phyloP scores from a whole-genome alignment of 2,888 invertebrate species.

The Heptascelio sp. region DNA sequence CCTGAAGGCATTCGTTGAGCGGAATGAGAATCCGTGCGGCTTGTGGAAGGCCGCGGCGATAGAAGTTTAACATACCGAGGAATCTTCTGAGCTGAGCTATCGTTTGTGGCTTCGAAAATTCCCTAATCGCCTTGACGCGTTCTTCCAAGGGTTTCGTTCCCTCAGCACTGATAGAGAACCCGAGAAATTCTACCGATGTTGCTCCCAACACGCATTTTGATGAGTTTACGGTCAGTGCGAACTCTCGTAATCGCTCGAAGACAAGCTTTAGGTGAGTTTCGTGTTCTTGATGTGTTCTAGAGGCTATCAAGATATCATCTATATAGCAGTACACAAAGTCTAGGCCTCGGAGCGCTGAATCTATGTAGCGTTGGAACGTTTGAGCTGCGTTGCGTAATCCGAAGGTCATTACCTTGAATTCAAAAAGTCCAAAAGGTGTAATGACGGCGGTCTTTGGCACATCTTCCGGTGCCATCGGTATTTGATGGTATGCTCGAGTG shows the following conservation, averaged over 20 bases:
- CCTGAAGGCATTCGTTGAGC: not conserved
- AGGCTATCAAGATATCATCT: conserved; percentile 14
- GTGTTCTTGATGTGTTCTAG: not conserved
- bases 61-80: conserved; percentile 44
- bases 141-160: conserved; percentile 78
- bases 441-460: too few species aligned
- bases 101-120: conserved; percentile 58
- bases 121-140: conserved; percentile 74
- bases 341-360: too few species aligned
- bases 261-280: not conserved
- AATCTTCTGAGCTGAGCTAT: conserved; percentile 50
- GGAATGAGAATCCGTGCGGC: conserved; percentile 65
- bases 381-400: too few species aligned
- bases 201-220: conserved; percentile 23
- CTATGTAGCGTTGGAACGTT: too few species aligned
- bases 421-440: too few species aligned
- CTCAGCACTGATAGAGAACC: conserved; percentile 25
- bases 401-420: too few species aligned
- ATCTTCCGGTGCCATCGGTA: too few species aligned
- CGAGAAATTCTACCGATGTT: conserved; percentile 50
- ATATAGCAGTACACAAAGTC: conserved; percentile 59
- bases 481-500: too few species aligned
- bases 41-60: conserved; percentile 35
- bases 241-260: conserved; percentile 39
- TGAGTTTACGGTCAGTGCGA: conserved; percentile 71